Conservation (phyloP, 2,797 vertebrate species). For the Enteromius afrohamiltoni region DNA sequence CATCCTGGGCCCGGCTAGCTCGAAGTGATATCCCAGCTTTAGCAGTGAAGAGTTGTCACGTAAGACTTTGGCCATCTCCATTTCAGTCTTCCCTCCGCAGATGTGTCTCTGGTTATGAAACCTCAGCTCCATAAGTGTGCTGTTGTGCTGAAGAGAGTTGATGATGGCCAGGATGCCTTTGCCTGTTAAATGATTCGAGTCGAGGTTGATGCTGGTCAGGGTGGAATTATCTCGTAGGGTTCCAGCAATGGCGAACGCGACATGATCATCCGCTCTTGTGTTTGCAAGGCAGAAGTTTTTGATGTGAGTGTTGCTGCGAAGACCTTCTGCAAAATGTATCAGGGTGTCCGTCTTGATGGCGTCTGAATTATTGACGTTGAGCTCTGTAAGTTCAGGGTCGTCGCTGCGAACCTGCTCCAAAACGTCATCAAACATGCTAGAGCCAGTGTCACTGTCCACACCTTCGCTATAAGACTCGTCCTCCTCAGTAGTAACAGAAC, state of each 20-base stretch:
- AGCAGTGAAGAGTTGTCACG: conserved; percentile 84
- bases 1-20: conserved; percentile 87
- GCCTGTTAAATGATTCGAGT: conserved; percentile 87
- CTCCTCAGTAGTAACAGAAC: conserved; percentile 42
- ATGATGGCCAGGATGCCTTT: conserved; percentile 86
- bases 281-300: conserved; percentile 83
- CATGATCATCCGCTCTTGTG: conserved; percentile 84
- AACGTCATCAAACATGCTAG: conserved; percentile 85
- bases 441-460: conserved; percentile 67
- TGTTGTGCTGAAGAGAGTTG: conserved; percentile 83
- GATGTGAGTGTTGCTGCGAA: conserved; percentile 82
- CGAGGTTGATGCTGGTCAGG: conserved; percentile 84
- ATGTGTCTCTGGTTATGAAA: conserved; percentile 91
- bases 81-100: conserved; percentile 87
- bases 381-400: conserved; percentile 77
- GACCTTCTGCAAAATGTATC: conserved; percentile 82
- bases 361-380: conserved; percentile 88
- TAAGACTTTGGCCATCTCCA: conserved; percentile 86
- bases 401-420: conserved; percentile 84
- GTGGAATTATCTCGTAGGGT: conserved; percentile 83
- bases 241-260: conserved; percentile 83
- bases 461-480: conserved; percentile 45
- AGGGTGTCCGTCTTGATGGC: conserved; percentile 83
- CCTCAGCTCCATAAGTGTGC: conserved; percentile 82
- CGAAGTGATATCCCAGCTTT: conserved; percentile 87